phyloP scores from a whole-genome alignment of 1,140 invertebrate genomes.

The Elysia chlorotica region DNA sequence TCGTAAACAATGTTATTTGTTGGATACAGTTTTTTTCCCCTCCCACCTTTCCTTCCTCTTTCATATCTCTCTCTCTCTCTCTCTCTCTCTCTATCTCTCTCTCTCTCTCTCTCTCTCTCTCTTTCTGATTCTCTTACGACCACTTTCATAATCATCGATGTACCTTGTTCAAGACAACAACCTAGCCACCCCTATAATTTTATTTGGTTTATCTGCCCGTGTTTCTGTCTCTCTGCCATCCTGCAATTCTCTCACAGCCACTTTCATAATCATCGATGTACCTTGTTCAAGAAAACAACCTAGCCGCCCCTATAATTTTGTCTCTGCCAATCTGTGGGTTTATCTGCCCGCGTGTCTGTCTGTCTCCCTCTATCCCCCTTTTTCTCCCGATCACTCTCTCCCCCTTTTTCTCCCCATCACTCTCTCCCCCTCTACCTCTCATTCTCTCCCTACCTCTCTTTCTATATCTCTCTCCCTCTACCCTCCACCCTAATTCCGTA shows the following conservation, averaged over 20 bases:
- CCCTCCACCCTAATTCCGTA: constrained; percentile 4
- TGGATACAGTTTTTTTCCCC: background rate
- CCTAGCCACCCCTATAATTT: too few species aligned
- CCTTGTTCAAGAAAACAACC: too few species aligned
- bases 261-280: too few species aligned
- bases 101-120: background rate
- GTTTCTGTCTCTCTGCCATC: too few species aligned
- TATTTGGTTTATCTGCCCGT: too few species aligned
- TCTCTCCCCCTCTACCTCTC: background rate
- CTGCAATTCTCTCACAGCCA: too few species aligned
- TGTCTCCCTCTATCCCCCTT: background rate
- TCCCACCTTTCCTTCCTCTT: background rate
- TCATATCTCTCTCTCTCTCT: background rate
- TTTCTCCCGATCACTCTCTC: background rate
- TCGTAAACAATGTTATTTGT: too few species aligned
- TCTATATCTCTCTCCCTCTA: background rate
- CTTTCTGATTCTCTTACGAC: background rate
- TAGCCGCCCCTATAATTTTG: background rate
- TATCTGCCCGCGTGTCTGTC: background rate
- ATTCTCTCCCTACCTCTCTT: background rate
- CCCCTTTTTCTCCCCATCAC: background rate
- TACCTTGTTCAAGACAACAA: too few species aligned
- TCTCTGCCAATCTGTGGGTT: background rate
- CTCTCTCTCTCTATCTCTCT: background rate
- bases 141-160: too few species aligned